A percentile compares a stretch with the other conserved stretches of the same genome.
phyloP scores from a whole-genome alignment of 1,140 invertebrate species.

The Musca vetustissima region DNA sequence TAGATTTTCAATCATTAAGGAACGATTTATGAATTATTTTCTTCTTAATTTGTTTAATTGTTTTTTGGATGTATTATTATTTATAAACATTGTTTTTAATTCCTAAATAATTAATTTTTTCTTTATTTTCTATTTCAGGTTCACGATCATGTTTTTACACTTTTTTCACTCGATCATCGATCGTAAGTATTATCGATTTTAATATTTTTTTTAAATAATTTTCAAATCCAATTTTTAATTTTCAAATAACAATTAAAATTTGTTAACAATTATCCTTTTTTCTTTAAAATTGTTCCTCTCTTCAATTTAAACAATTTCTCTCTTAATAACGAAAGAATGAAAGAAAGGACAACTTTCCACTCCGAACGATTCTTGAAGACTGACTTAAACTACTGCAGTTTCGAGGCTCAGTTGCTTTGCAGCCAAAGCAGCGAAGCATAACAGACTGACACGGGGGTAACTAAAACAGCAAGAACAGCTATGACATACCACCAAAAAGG shows the following conservation, averaged over 20 bases:
- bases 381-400: neutral
- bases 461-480: neutral
- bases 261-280: neutral
- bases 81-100: too few species aligned
- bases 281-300: neutral
- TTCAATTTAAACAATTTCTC: neutral
- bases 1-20: too few species aligned
- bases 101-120: too few species aligned
- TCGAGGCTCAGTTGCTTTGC: neutral
- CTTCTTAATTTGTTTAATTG: too few species aligned
- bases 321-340: too few species aligned
- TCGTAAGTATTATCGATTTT: neutral
- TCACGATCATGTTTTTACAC: too few species aligned
- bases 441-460: neutral
- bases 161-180: too few species aligned
- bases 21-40: too few species aligned
- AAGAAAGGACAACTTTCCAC: neutral
- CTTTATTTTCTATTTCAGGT: too few species aligned
- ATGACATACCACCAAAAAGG: neutral
- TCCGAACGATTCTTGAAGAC: constrained; percentile 14
- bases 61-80: too few species aligned
- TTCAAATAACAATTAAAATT: constrained; percentile 3
- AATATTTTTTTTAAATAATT: neutral
- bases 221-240: neutral
- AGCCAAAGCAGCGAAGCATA: neutral